Evolutionary conservation across 2,888 invertebrate genomes (phyloP).

Genomic region (Brassicogethes aeneus): DNA sequence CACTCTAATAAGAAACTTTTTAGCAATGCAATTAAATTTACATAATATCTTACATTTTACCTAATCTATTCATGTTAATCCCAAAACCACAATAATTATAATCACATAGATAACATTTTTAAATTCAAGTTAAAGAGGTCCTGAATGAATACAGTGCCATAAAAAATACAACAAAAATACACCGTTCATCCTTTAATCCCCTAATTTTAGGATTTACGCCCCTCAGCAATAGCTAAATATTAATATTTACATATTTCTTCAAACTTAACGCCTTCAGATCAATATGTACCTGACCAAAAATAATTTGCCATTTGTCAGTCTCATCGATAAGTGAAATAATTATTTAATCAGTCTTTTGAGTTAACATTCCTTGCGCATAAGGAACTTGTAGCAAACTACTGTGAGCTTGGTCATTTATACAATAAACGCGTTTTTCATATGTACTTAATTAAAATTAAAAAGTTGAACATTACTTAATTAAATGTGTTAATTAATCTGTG

Average conservation of each 20-base stretch:
- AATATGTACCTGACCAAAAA: neutral
- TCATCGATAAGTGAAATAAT: conserved; percentile 29
- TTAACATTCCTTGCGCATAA: conserved; percentile 22
- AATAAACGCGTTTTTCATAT: too few relatives aligned
- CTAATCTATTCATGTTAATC: conserved; percentile 18
- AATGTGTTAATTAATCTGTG: too few relatives aligned
- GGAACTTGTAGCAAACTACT: conserved; percentile 36
- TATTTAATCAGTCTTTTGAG: conserved; percentile 40
- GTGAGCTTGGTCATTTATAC: conserved; percentile 20
- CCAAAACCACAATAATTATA: conserved; percentile 32
- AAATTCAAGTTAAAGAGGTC: conserved; percentile 28
- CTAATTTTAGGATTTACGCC: conserved; percentile 35
- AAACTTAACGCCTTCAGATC: conserved; percentile 28
- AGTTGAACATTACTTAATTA: too few relatives aligned
- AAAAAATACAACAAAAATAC: neutral
- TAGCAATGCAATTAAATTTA: conserved; percentile 14
- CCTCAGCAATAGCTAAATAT: conserved; percentile 26
- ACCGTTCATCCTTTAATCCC: conserved; percentile 17
- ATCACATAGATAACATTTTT: conserved; percentile 27
- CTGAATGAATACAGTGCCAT: neutral
- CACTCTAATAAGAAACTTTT: conserved; percentile 23
- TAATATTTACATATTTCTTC: conserved; percentile 33
- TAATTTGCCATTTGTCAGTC: conserved; percentile 26
- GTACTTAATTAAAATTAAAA: conserved; percentile 2
- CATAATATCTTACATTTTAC: conserved; percentile 23